Conservation (phyloP, 2,113 vertebrate species). For the Saiga tatarica region DNA sequence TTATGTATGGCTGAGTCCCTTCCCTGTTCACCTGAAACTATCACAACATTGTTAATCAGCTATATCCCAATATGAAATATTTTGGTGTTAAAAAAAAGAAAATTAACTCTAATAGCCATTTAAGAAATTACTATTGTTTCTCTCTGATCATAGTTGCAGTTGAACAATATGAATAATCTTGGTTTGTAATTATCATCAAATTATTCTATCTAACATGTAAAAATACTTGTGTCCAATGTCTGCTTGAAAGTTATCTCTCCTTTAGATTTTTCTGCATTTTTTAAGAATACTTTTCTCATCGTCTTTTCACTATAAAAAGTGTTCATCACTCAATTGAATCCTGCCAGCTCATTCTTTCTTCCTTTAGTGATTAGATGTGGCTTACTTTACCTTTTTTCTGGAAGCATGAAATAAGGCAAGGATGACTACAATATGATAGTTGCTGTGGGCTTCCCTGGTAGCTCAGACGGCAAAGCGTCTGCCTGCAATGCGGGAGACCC, state of each 20-base stretch:
- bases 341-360: background rate
- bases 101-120: background rate
- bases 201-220: background rate
- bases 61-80: background rate
- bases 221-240: background rate
- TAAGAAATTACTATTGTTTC: conserved; percentile 1
- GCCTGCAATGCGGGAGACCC: background rate
- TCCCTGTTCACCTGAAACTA: background rate
- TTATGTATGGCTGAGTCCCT: background rate
- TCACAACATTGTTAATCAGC: background rate
- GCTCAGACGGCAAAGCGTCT: background rate
- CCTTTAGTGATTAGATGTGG: background rate
- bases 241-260: background rate
- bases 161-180: background rate
- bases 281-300: background rate
- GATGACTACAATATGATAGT: background rate
- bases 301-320: background rate
- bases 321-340: background rate
- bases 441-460: background rate
- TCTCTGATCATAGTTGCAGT: background rate
- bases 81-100: background rate
- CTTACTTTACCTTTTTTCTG: background rate
- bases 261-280: conserved; percentile 8
- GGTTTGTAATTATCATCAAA: background rate
- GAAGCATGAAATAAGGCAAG: background rate